Evolutionary conservation across 2,113 vertebrate species (phyloP).

Genomic region (Thalassoma bifasciatum): DNA sequence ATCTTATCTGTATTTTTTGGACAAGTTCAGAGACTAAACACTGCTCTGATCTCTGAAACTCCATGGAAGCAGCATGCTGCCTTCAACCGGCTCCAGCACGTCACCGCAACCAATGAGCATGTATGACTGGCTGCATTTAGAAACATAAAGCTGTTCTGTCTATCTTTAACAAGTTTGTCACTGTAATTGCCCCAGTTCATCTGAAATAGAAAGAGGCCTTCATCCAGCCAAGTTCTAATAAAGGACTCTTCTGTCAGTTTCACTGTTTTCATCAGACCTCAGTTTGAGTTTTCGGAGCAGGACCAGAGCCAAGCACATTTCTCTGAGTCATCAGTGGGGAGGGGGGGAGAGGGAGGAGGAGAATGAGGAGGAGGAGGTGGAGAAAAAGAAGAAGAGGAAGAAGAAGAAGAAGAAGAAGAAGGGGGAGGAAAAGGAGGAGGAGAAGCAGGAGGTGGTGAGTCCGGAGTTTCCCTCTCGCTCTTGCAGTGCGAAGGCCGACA

Average conservation of each 20-base stretch:
- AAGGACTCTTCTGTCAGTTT: conserved; percentile 70
- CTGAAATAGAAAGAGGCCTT: conserved; percentile 63
- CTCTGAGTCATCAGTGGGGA: conserved; percentile 80
- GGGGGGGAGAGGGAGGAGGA: conserved; percentile 2
- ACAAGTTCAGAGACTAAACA: conserved; percentile 29
- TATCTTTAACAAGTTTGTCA: conserved; percentile 30
- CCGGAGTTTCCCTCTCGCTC: conserved; percentile 73
- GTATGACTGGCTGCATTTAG: conserved; percentile 26
- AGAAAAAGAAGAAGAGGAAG: conserved; percentile 7
- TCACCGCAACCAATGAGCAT: conserved; percentile 32
- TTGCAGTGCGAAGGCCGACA: conserved; percentile 56
- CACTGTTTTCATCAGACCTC: conserved; percentile 62
- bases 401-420: background rate
- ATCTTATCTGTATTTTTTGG: conserved; percentile 34
- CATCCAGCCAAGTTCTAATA: conserved; percentile 49
- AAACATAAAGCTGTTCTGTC: conserved; percentile 43
- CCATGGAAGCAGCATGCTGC: conserved; percentile 39
- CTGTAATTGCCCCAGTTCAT: conserved; percentile 55
- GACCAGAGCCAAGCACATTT: conserved; percentile 79
- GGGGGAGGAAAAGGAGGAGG: conserved; percentile 37
- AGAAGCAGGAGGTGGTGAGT: conserved; percentile 66
- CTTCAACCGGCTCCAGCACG: conserved; percentile 33
- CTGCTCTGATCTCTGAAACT: conserved; percentile 15
- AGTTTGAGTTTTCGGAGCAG: conserved; percentile 58
- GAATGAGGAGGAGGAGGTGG: background rate